phyloP scores from a whole-genome alignment of 2,888 invertebrate species.

The Oscheius sp. region DNA sequence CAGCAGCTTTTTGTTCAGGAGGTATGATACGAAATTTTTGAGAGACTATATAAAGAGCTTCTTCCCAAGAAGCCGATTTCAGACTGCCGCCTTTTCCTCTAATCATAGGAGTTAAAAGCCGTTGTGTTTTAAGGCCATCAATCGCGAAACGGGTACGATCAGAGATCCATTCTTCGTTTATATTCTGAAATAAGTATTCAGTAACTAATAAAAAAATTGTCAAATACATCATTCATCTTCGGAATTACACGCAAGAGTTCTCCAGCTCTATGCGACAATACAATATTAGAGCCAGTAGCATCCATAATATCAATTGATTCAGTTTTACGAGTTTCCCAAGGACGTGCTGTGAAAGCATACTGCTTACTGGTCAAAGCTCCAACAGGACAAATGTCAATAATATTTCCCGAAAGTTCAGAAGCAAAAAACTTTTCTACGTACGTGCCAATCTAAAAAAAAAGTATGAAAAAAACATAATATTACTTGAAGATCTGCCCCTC shows the following conservation, averaged over 20 bases:
- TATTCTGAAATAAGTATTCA: slow-evolving; percentile 77
- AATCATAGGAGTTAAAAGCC: slow-evolving; percentile 91
- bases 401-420: slow-evolving; percentile 95
- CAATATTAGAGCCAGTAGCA: slow-evolving; percentile 95
- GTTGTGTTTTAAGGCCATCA: slow-evolving; percentile 93
- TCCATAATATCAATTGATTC: slow-evolving; percentile 97
- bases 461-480: neutral
- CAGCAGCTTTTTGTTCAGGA: slow-evolving; percentile 81
- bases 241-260: slow-evolving; percentile 95
- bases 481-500: slow-evolving; percentile 91
- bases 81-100: slow-evolving; percentile 73
- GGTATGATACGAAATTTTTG: slow-evolving; percentile 78
- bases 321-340: slow-evolving; percentile 93
- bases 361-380: slow-evolving; percentile 98
- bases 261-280: slow-evolving; percentile 90
- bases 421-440: slow-evolving; percentile 97
- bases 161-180: slow-evolving; percentile 98
- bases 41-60: slow-evolving; percentile 81
- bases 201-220: no score
- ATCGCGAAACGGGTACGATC: slow-evolving; percentile 96
- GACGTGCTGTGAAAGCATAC: slow-evolving; percentile 88
- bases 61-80: slow-evolving; percentile 88
- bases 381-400: slow-evolving; percentile 97
- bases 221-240: slow-evolving; percentile 85
- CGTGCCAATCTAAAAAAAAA: slow-evolving; percentile 82